Evolutionary conservation across 2,797 vertebrate genomes (phyloP).

Genomic region (Myiothlypis coronata): DNA sequence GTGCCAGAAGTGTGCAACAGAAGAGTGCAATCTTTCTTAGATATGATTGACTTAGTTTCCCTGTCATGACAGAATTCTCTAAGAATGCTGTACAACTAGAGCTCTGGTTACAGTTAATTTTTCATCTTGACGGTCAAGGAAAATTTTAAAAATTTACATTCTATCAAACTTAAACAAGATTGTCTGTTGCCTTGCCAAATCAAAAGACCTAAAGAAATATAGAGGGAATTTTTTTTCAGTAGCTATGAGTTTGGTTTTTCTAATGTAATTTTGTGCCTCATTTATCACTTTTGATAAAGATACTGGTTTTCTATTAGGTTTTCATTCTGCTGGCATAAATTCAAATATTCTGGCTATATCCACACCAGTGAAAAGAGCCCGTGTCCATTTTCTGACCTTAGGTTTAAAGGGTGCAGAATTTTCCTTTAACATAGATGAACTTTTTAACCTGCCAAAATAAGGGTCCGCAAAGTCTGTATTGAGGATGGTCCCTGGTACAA

Average conservation of each 20-base stretch:
- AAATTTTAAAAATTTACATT: not conserved
- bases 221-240: not conserved
- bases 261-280: not conserved
- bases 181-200: not conserved
- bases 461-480: rapidly evolving
- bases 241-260: not conserved
- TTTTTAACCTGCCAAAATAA: not conserved
- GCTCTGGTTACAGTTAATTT: not conserved
- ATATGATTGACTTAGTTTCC: not conserved
- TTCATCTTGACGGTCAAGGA: not conserved
- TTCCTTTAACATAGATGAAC: not conserved
- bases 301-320: not conserved
- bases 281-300: not conserved
- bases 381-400: not conserved
- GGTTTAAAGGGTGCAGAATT: not conserved
- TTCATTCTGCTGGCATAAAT: not conserved
- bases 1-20: not conserved
- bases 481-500: not conserved
- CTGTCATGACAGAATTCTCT: not conserved
- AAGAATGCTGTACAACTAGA: not conserved
- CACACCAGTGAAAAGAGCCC: not conserved
- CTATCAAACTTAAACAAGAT: not conserved
- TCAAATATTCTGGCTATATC: not conserved
- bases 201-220: not conserved
- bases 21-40: not conserved